Conservation (phyloP, 2,113 vertebrate species). For the Microcebus tavaratra region DNA sequence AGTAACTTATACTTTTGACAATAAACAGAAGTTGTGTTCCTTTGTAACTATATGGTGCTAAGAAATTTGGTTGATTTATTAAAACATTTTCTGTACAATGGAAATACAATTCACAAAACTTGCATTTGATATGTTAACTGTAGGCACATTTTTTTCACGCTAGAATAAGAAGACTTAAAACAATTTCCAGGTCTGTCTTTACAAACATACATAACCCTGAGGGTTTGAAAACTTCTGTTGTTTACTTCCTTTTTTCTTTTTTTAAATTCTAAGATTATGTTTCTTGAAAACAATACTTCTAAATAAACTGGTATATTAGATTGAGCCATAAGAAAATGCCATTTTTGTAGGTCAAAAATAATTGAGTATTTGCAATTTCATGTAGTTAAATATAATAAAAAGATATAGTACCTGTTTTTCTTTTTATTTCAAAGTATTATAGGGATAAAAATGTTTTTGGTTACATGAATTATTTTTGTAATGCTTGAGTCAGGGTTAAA, state of each 20-base stretch:
- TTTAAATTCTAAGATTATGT: slow-evolving; percentile 23
- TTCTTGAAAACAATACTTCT: neutral
- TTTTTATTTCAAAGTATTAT: neutral
- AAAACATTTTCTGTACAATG: neutral
- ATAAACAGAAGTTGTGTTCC: neutral
- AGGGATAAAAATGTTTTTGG: too few relatives aligned
- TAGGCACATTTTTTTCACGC: neutral
- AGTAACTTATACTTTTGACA: slow-evolving; percentile 30
- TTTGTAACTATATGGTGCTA: neutral
- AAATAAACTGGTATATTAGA: neutral
- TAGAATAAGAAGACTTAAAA: slow-evolving; percentile 20
- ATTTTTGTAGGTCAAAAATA: neutral
- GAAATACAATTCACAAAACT: neutral
- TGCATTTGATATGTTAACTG: slow-evolving; percentile 28
- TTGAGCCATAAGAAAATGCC: neutral
- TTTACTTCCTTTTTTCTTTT: slow-evolving; percentile 28
- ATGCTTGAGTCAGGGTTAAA: too few relatives aligned
- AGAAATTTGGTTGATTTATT: slow-evolving; percentile 1
- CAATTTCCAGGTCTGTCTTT: slow-evolving; percentile 3
- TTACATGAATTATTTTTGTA: too few relatives aligned
- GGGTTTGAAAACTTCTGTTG: neutral
- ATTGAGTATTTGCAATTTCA: neutral
- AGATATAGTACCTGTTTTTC: neutral
- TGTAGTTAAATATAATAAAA: neutral
- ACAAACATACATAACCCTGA: neutral